A percentile compares a stretch with the other conserved stretches of the same genome.
Conservation (phyloP, 2,797 vertebrate species). For the Sebastes minor region DNA sequence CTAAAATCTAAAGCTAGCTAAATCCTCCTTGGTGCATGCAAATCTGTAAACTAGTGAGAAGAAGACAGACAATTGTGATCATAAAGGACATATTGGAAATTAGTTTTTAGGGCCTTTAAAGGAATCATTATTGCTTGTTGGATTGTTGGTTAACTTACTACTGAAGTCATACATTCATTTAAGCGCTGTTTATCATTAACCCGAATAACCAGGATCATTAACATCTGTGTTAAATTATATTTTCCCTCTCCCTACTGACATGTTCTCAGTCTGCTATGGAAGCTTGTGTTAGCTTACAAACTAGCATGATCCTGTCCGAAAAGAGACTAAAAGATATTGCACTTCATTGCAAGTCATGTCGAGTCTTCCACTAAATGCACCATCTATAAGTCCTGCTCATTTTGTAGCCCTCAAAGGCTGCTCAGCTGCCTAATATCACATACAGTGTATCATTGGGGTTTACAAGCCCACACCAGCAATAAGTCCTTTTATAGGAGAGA, state of each 20-base stretch:
- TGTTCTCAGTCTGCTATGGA: neutral
- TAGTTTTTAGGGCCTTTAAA: neutral
- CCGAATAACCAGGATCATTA: neutral
- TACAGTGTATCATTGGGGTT: neutral
- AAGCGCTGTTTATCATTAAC: neutral
- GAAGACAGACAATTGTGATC: neutral
- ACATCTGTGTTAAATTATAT: neutral
- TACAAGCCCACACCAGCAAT: neutral
- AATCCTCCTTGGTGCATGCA: too few species aligned
- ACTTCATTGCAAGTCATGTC: neutral
- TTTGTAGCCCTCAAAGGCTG: neutral
- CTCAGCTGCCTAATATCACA: neutral
- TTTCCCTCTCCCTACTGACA: neutral
- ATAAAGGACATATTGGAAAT: neutral
- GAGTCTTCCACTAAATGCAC: neutral
- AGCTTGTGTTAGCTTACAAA: neutral
- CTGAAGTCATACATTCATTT: neutral
- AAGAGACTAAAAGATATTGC: neutral
- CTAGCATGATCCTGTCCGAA: neutral
- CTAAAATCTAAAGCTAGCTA: too few species aligned
- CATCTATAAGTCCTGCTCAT: neutral
- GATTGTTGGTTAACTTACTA: neutral
- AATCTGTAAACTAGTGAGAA: too few species aligned
- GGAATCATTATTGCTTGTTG: neutral
- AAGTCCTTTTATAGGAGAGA: neutral